Percentiles rank a stretch among this genome's conserved stretches.
Evolutionary conservation across 2,888 invertebrate genomes (phyloP).

Genomic region (Tetropium fuscum): DNA sequence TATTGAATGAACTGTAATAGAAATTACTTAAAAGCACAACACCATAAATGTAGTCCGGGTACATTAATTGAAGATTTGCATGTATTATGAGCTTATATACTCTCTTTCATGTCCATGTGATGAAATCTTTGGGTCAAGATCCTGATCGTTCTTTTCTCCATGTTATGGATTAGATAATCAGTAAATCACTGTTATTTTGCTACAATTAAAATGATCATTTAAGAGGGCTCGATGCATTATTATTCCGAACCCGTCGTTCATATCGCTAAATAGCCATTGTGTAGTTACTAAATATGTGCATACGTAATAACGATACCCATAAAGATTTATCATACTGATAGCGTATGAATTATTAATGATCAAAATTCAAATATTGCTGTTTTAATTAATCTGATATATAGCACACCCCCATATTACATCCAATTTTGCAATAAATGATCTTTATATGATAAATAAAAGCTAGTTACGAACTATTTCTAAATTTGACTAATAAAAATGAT

Average conservation of each 20-base stretch:
- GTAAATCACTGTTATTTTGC: background rate
- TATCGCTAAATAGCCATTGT: conserved; percentile 31
- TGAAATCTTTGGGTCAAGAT: background rate
- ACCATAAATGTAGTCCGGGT: too few relatives aligned
- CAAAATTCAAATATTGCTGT: conserved; percentile 57
- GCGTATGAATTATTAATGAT: conserved; percentile 65
- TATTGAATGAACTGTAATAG: too few relatives aligned
- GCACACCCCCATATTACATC: conserved; percentile 31
- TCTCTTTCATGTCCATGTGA: too few relatives aligned
- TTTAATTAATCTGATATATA: conserved; percentile 55
- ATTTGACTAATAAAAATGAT: too few relatives aligned
- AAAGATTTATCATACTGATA: conserved; percentile 64
- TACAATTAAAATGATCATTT: conserved; percentile 13
- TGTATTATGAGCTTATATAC: too few relatives aligned
- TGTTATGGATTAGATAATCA: background rate
- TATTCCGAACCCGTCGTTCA: conserved; percentile 30
- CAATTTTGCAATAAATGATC: conserved; percentile 14
- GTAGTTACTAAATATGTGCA: conserved; percentile 60
- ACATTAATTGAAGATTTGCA: too few relatives aligned
- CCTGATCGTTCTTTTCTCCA: background rate
- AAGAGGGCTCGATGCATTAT: conserved; percentile 24
- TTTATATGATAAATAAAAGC: too few relatives aligned
- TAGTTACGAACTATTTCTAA: too few relatives aligned
- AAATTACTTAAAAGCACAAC: too few relatives aligned
- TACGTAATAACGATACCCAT: conserved; percentile 62